Conservation (phyloP, 2,797 vertebrate genomes). For the Scomberomorus guttatus region DNA sequence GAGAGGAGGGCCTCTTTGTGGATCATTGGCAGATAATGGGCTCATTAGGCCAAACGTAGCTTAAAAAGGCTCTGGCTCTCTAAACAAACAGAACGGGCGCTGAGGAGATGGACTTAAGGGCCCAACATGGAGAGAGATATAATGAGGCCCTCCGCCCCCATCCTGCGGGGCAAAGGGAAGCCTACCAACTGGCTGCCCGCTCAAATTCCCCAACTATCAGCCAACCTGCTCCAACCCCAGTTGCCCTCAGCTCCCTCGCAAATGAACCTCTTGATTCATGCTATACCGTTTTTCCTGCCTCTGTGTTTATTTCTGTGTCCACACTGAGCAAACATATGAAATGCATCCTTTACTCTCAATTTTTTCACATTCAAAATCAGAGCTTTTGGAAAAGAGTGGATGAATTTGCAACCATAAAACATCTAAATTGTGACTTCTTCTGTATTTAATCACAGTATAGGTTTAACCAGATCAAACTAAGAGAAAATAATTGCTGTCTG, state of each 20-base stretch:
- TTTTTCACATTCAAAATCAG: not conserved
- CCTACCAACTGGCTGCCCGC: conserved; percentile 70
- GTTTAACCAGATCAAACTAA: not conserved
- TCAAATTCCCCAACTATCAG: conserved; percentile 67
- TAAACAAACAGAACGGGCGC: conserved; percentile 86
- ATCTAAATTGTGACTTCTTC: not conserved
- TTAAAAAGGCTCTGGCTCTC: conserved; percentile 86
- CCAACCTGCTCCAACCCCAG: conserved; percentile 61
- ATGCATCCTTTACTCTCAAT: not conserved
- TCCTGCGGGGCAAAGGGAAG: conserved; percentile 65
- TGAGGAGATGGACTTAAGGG: conserved; percentile 85
- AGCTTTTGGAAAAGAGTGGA: not conserved
- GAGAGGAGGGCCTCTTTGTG: conserved; percentile 82
- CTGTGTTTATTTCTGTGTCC: not conserved
- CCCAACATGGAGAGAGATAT: conserved; percentile 87
- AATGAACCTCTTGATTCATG: conserved; percentile 14
- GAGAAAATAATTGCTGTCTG: not conserved
- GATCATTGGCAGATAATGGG: conserved; percentile 89
- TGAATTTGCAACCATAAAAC: not conserved
- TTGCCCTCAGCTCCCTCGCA: conserved; percentile 41
- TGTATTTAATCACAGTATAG: not conserved
- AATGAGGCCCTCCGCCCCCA: conserved; percentile 80
- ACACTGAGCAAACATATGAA: not conserved
- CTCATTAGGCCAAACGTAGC: conserved; percentile 86
- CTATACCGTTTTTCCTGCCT: not conserved